Base-by-base conservation (phyloP, 2,888 invertebrate species). In the Cosmia trapezina region DNA sequence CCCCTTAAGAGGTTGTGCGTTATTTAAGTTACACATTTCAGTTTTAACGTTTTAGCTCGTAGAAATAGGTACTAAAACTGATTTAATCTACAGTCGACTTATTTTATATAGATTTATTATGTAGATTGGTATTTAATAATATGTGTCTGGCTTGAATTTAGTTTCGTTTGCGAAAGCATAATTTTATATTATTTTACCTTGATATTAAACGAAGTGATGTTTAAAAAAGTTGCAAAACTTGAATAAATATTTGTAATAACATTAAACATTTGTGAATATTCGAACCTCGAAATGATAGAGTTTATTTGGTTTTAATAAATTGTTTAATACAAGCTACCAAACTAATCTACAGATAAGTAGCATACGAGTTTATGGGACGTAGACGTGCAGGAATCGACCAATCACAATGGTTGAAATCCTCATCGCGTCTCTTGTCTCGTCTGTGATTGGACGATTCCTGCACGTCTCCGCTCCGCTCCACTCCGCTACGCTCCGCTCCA, bases 101-200 rank as follows among this genome's bases (percentile, higher is more conserved):
- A 17, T 37, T 56, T 57, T 33, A 2, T 57, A n/a, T 59, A 41
- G n/a, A 43, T 43, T 22, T 1, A 28, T 45, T 41, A 41, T 17
- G n/a, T 22, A 22, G 60, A 60, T 45, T 4, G 5, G 45, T 17
- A 47, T 47, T 47, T 14, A 45, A 17, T 47, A 47, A 17, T 45
- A 47, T 63, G 11, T 17, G 22, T 53, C 41, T 22, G 22, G 17
- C 3, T 57, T 41, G 9, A 28, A 45, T 14, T 60, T 7, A 43
- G 60, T 60, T 17, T 11, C 6, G 4, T 45, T 66, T 45, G 11
- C 63, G 37, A 64, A 41, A 68, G 17, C 47, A 19, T 28, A 68
- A 37, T 37, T 68, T 14, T 37, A 1, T 6, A 49, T 56, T 2
- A 28, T n/a, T n/a, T 70, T 37, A 49, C 49, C 71, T 71, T 59